Conservation (phyloP, 2,113 vertebrate genomes). For the Gambusia holbrooki region DNA sequence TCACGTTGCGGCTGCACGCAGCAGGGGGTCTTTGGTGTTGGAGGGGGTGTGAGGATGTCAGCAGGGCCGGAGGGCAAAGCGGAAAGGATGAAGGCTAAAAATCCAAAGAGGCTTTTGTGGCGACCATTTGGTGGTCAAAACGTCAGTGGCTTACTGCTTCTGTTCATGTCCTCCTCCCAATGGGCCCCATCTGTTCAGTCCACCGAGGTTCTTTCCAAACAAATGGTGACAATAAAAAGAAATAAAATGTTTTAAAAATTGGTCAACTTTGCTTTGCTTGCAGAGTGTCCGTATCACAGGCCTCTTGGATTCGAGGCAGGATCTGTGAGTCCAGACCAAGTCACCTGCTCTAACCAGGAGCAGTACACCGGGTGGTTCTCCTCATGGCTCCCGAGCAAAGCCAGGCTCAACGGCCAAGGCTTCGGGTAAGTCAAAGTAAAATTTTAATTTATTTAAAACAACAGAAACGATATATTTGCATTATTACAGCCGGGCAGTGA, state of each 20-base stretch:
- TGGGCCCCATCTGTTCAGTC: not conserved
- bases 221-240: not conserved
- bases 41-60: constrained; percentile 18
- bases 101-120: constrained; percentile 32
- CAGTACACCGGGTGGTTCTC: constrained; percentile 97
- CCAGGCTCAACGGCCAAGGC: constrained; percentile 93
- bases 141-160: constrained; percentile 15
- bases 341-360: constrained; percentile 93
- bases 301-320: constrained; percentile 95
- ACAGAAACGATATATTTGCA: not conserved
- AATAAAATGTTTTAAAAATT: not conserved
- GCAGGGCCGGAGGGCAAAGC: constrained; percentile 12
- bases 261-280: not conserved
- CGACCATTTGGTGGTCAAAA: constrained; percentile 19
- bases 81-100: constrained; percentile 26
- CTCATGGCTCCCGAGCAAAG: constrained; percentile 92
- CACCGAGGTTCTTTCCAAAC: not conserved
- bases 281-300: constrained; percentile 96
- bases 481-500: too few relatives aligned
- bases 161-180: not conserved
- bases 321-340: constrained; percentile 87
- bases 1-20: constrained; percentile 36
- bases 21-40: constrained; percentile 9
- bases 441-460: not conserved
- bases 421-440: constrained; percentile 87